Base-by-base conservation (phyloP, 2,888 invertebrate species). In the Dolomedes plantarius region DNA sequence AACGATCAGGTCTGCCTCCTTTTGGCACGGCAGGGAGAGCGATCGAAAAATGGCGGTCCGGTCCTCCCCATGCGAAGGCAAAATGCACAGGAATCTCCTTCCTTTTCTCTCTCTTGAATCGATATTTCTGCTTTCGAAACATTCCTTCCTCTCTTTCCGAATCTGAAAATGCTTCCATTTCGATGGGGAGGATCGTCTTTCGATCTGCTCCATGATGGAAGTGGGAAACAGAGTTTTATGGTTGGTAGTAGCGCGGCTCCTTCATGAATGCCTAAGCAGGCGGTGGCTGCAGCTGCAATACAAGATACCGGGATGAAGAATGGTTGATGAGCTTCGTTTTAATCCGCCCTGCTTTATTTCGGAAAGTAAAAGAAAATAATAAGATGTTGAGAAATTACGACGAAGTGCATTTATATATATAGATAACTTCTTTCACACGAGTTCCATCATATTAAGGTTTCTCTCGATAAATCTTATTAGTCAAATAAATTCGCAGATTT, bases 41-140 rank as follows among this genome's bases (percentile, higher is more conserved):
- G 29, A 67, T 56, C 77, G 77, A 73, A 85, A 85, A 85, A 85
- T 85, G 83, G 83, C 83, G 83, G 56, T 78, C 83, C 71, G 67
- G 71, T 68, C 71, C 72, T 75, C 81, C 46, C 73, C 32, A 19
- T 50, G 71, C 56, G n/a, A 27, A 32, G 78, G 41, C n/a, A 82
- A 56, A 56, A 50, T 72, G 82, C 83, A 67, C 62, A 46, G 83
- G 77, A 85, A 85, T 85, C 77, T 67, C 56, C 78, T 56, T 67
- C 23, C 56, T 11, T 56, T 56, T 56, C 74, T 50, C 56, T 68
- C 31, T n/a, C n/a, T n/a, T 13, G 77, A 85, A 85, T 85, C 83
- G 83, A 85, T 85, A 85, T 77, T 85, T 72, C 83, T 73, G 73
- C 73, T 72, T 73, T 73, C 13, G 46, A 46, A 46, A 46, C 46